Base-by-base conservation (phyloP, 1,140 invertebrate species). In the Cataglyphis hispanica region DNA sequence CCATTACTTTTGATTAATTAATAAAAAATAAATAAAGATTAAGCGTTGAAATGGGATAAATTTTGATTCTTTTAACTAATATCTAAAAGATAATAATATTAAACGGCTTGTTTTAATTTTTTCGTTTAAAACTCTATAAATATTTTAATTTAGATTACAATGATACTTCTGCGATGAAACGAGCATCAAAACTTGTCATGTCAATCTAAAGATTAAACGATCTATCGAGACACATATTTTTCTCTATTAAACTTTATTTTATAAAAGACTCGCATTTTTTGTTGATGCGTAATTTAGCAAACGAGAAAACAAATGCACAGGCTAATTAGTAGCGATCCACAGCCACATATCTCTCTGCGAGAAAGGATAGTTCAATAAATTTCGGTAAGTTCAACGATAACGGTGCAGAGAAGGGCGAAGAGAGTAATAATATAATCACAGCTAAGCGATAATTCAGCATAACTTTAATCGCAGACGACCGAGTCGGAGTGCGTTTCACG, bases 381-480 rank as follows among this genome's bases (percentile, higher is more conserved):
- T 86, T 75, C 61, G 46, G 37, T 86, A 25, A 81, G 74, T 64
- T 69, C 67, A 76, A 74, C 88, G 85, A 76, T 76, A 87, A 76
- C 63, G 78, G 64, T 43, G 34, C 60, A 19, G 58, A 11, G 53
- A 22, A 31, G 43, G n/a, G 46, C 7, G 72, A 50, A 50, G 46
- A 50, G 25, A 34, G 67, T 67, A 60, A 83, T 89, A 89, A 90
- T 89, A 83, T 89, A 89, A 90, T 89, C 85, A 74, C 67, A 64
- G n/a, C 19, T 58, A 43, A 50, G 61, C 84, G 80, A 90, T 89
- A 90, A 90, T 85, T 90, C 88, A 90, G 19, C 85, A 74, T 87
- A 88, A 86, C 87, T 89, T 89, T 90, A 90, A 89, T 89, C 89
- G 69, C 80, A 40, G 78, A 16, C n/a, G 25, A 25, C 27, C 50